A percentile compares a stretch with the other conserved stretches of the same genome.
Conservation (phyloP, 1,140 invertebrate species). For the Dolichoris vasculosae region DNA sequence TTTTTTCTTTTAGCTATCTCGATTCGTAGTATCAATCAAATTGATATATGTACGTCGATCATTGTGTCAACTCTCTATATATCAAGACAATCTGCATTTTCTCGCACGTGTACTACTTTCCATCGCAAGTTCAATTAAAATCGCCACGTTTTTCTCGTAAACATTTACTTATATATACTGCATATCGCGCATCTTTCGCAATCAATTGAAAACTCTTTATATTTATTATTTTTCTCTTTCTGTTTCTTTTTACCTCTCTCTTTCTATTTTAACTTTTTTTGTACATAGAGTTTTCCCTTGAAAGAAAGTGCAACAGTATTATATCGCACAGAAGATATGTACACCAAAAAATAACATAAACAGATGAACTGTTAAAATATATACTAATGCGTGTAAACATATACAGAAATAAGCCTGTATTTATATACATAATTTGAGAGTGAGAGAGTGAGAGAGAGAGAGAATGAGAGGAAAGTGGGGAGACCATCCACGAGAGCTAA, state of each 20-base stretch:
- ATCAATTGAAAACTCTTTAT: background rate
- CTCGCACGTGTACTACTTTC: conserved; percentile 37
- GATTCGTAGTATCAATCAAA: conserved; percentile 18
- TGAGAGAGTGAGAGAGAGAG: background rate
- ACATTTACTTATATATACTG: background rate
- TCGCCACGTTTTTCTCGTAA: background rate
- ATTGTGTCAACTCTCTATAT: background rate
- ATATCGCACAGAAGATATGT: conserved; percentile 12
- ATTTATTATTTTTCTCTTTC: background rate
- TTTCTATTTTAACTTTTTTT: conserved; percentile 9
- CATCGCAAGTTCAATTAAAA: background rate
- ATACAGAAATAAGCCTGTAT: background rate
- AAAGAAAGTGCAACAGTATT: conserved; percentile 38
- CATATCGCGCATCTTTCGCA: background rate
- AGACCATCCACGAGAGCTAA: conserved; percentile 38
- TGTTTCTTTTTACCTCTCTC: conserved; percentile 23
- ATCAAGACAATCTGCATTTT: conserved; percentile 27
- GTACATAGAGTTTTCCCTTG: background rate
- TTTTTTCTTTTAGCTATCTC: background rate
- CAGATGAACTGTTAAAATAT: background rate
- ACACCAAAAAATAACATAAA: background rate
- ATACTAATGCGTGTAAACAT: background rate
- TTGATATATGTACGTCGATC: background rate
- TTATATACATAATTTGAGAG: background rate
- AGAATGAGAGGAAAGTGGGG: background rate